Evolutionary conservation across 1,140 invertebrate genomes (phyloP).

Genomic region (Lutraria rhynchaena): DNA sequence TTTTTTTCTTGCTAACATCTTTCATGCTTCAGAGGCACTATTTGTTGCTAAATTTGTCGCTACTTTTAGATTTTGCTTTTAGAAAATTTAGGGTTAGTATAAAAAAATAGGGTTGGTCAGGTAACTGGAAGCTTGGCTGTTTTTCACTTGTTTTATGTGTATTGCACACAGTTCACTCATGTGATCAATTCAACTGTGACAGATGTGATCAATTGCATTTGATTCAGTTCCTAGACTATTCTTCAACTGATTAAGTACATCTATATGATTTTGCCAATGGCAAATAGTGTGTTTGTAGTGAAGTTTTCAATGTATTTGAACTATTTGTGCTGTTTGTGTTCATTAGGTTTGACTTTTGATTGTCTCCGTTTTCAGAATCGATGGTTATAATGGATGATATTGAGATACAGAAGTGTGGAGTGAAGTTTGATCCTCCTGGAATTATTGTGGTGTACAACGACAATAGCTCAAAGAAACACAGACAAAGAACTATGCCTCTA

Average conservation of each 20-base stretch:
- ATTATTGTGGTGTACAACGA: constrained; percentile 79
- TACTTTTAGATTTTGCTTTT: too few relatives aligned
- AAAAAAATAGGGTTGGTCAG: too few relatives aligned
- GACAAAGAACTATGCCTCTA: constrained; percentile 80
- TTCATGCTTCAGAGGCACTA: too few relatives aligned
- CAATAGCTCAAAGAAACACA: constrained; percentile 69
- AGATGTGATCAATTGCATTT: neutral
- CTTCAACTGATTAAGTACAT: neutral
- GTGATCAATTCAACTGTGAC: neutral
- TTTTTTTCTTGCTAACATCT: too few relatives aligned
- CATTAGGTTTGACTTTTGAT: too few relatives aligned
- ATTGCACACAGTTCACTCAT: too few relatives aligned
- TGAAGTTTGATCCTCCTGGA: constrained; percentile 80
- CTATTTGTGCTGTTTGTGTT: neutral
- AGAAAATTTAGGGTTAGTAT: too few relatives aligned
- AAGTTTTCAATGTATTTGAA: neutral
- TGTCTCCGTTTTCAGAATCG: constrained; percentile 35
- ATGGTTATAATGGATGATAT: constrained; percentile 60
- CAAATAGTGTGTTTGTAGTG: neutral
- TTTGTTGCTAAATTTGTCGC: too few relatives aligned
- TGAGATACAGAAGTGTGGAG: constrained; percentile 77
- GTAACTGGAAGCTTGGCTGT: too few relatives aligned
- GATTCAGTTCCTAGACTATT: neutral
- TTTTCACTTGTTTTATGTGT: too few relatives aligned
- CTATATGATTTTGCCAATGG: too few relatives aligned